A percentile compares a stretch with the other conserved stretches of the same genome.
Conservation (phyloP, 1,140 invertebrate genomes). For the Arion vulgaris region DNA sequence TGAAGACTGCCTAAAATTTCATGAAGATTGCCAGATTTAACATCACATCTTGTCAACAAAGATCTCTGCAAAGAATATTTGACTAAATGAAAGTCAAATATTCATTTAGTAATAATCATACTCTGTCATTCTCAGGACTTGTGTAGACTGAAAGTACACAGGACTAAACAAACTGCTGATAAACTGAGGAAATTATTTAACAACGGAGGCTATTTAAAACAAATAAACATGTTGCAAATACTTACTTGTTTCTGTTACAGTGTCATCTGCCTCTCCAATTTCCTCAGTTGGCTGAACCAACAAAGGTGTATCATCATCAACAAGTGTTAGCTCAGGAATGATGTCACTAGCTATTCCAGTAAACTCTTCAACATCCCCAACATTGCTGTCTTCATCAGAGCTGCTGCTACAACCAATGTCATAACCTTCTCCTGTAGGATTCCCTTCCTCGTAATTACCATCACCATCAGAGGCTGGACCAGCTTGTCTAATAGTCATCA, state of each 20-base stretch:
- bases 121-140: no score
- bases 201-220: no score
- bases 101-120: no score
- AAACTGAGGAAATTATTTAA: no score
- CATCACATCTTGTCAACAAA: no score
- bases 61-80: no score
- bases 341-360: conserved; percentile 31
- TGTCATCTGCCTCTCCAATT: conserved; percentile 46
- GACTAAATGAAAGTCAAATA: no score
- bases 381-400: conserved; percentile 52
- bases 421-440: conserved; percentile 23
- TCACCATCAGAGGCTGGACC: background rate
- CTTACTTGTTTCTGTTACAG: conserved; percentile 20
- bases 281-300: conserved; percentile 50
- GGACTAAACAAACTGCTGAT: no score
- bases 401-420: conserved; percentile 41
- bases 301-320: conserved; percentile 58
- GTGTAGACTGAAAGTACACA: no score
- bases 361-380: conserved; percentile 43
- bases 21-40: no score
- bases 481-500: conserved; percentile 2
- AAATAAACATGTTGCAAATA: no score
- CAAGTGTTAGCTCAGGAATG: conserved; percentile 50
- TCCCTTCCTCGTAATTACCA: background rate
- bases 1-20: no score